A percentile compares a stretch with the other conserved stretches of the same genome.
Conservation (phyloP, 2,113 vertebrate genomes). For the Prionailurus bengalensis region DNA sequence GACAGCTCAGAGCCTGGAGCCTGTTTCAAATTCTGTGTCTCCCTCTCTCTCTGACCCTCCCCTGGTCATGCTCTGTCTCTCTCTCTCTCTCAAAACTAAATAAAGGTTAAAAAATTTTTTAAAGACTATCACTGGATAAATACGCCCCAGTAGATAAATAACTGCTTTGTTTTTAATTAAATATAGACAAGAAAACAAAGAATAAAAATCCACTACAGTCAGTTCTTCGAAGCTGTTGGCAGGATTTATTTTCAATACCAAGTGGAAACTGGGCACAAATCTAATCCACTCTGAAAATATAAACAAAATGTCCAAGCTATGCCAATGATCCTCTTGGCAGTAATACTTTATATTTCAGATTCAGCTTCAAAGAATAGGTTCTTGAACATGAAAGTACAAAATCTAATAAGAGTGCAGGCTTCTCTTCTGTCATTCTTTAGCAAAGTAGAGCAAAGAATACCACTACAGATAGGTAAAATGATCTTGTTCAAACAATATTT, state of each 20-base stretch:
- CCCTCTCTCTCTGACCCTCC: no score
- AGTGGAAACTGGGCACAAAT: neutral
- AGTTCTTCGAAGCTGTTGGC: neutral
- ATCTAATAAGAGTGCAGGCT: neutral
- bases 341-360: neutral
- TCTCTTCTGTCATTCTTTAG: neutral
- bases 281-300: conserved; percentile 31
- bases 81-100: no score
- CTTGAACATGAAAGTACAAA: neutral
- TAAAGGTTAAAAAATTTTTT: neutral
- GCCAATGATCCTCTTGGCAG: neutral
- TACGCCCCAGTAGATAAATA: neutral
- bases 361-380: neutral
- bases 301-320: neutral
- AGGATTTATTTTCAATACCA: conserved; percentile 41
- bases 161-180: conserved; percentile 46
- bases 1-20: no score
- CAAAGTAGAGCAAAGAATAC: neutral
- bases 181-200: conserved; percentile 1
- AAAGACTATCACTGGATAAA: neutral
- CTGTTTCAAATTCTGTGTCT: no score
- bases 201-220: neutral
- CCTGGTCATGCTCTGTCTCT: no score
- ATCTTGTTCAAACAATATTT: neutral
- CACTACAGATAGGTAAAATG: neutral